Conservation (phyloP, 2,797 vertebrate genomes). For the Steatocranus sp. region DNA sequence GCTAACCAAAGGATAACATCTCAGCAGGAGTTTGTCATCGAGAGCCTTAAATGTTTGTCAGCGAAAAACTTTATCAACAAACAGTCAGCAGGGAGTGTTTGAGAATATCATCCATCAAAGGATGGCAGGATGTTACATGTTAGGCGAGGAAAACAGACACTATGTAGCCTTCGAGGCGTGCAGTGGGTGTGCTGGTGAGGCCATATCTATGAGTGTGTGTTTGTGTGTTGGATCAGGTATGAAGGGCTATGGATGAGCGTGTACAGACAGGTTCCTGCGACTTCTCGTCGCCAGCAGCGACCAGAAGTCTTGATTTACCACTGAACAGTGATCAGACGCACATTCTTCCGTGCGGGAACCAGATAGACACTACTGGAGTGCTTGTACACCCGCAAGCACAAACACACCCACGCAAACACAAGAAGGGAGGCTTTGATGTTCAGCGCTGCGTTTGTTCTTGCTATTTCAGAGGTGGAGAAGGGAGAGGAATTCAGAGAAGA, state of each 20-base stretch:
- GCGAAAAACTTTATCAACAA: slow-evolving; percentile 31
- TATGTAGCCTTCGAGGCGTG: slow-evolving; percentile 45
- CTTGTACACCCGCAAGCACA: background rate
- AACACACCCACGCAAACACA: slow-evolving; percentile 31
- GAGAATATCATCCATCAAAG: slow-evolving; percentile 35
- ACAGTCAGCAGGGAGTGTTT: slow-evolving; percentile 1
- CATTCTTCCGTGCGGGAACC: slow-evolving; percentile 54
- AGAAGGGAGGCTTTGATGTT: slow-evolving; percentile 48
- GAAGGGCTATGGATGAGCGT: slow-evolving; percentile 54
- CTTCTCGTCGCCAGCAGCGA: slow-evolving; percentile 54
- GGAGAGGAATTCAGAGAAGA: slow-evolving; percentile 27
- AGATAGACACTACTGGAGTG: slow-evolving; percentile 21
- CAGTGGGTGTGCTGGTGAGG: slow-evolving; percentile 3
- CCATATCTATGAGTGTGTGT: slow-evolving; percentile 19
- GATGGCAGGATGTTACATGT: slow-evolving; percentile 68
- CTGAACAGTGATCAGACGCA: slow-evolving; percentile 46
- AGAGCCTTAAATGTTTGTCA: slow-evolving; percentile 21
- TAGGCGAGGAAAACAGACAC: slow-evolving; percentile 46
- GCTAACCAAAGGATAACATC: slow-evolving; percentile 38
- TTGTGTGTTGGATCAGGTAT: slow-evolving; percentile 31
- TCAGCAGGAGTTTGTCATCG: slow-evolving; percentile 29
- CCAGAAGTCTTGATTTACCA: slow-evolving; percentile 60
- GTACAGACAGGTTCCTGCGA: slow-evolving; percentile 67
- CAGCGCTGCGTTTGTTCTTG: slow-evolving; percentile 17
- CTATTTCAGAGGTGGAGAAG: slow-evolving; percentile 19